Evolutionary conservation across 2,797 vertebrate species (phyloP).

Genomic region (Acanthurus lineatus): DNA sequence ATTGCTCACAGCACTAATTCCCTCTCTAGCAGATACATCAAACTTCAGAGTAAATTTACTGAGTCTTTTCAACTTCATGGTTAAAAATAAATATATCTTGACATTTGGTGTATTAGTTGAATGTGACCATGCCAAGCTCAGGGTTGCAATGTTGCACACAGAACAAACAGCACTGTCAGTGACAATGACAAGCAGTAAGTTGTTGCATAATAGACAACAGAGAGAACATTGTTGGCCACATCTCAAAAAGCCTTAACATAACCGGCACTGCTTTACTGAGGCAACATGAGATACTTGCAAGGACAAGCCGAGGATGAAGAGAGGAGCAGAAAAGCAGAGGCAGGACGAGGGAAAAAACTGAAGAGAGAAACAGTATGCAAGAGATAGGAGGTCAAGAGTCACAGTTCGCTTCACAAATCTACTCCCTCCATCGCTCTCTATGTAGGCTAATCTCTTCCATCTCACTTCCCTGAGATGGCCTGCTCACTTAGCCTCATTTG

Average conservation of each 20-base stretch:
- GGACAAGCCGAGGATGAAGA: slow-evolving; percentile 7
- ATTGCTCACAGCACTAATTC: not conserved
- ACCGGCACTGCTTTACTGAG: slow-evolving; percentile 1
- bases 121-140: not conserved
- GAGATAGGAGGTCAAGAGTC: slow-evolving; percentile 57
- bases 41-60: not conserved
- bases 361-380: slow-evolving; percentile 19
- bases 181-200: slow-evolving; percentile 7
- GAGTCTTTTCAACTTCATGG: not conserved
- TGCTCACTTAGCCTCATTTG: slow-evolving; percentile 79
- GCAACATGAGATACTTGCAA: not conserved
- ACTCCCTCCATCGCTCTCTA: slow-evolving; percentile 63
- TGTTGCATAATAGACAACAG: slow-evolving; percentile 29
- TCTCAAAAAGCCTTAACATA: slow-evolving; percentile 16
- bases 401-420: slow-evolving; percentile 39
- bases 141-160: slow-evolving; percentile 1
- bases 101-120: slow-evolving; percentile 17
- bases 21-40: not conserved
- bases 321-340: not conserved
- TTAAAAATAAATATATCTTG: slow-evolving; percentile 7
- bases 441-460: slow-evolving; percentile 80
- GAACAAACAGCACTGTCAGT: not conserved
- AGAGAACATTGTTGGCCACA: not conserved
- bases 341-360: slow-evolving; percentile 18
- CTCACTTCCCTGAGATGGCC: slow-evolving; percentile 68